Evolutionary conservation across 1,140 invertebrate genomes (phyloP), one percentile per base, ranked within the genome.

Genomic region (Spodoptera litura): DNA sequence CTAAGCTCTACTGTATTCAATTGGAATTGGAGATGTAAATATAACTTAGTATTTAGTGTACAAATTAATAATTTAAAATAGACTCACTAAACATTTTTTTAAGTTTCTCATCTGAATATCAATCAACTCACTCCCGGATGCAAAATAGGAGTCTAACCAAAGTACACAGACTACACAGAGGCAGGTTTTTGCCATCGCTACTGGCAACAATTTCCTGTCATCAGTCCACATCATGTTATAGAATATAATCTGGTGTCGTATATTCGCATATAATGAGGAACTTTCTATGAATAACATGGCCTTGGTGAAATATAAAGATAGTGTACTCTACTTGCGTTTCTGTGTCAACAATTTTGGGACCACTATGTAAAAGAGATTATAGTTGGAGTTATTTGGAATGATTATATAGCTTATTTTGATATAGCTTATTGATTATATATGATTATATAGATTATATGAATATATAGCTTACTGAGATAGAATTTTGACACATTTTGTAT

Each of bases 171-270:
- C 6, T 44, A 44, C 15, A 61, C 13, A 73, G 55, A 31, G 62
- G 62, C 81, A 64, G 74, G 78, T 82, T 82, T 79, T 82, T 82
- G 81, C 75, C 59, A 44, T 59, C 44, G 52, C 51, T 64, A 76
- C 52, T 79, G 79, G 77, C 81, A 76, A 83, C 82, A 84, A 84
- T 86, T 87, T 87, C 80, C 83, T 83, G 83, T 83, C 81, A 83
- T 85, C 83, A 78, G 59, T 74, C 51, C 56, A 61, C 56, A 74
- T 59, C 49, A 74, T 59, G 71, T 49, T 59, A 73, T 61, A 61
- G 71, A 59, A 74, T 72, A 58, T 61, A 74, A 74, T 20, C 20
- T 20, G 20, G 20, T 59, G 56, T 59, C 56, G 38, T 59, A 35
- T 71, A 51, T 55, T 73, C 35, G 20, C 44, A 74, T 74, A 51